Evolutionary conservation across 1,140 invertebrate genomes (phyloP), one percentile per base, ranked within the genome.

Genomic region (Diabrotica undecimpunctata): DNA sequence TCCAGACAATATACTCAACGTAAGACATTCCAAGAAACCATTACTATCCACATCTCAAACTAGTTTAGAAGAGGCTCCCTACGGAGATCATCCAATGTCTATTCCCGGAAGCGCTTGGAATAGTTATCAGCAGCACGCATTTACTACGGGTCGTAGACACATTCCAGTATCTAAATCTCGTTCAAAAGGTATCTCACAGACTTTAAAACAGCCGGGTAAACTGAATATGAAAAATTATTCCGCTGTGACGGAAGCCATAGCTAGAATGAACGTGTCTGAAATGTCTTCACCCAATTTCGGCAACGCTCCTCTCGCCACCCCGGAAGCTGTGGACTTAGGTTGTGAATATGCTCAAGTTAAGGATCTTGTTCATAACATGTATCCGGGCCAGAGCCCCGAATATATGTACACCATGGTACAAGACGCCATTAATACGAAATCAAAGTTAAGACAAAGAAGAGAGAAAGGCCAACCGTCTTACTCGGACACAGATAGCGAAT

Each of bases 211-310:
- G 85, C 92, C 92, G 7, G 93, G 93, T 57, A 95, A 94, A 83
- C 82, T 95, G 71, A 93, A 95, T 77, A 83, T 95, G 81, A 94
- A 93, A 78, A 93, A 93, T 77, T 95, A 90, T 79, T 88, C 91
- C 25, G 86, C 93, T 75, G 91, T 95, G 11, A 93, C 91, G 67
- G 91, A 94, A 77, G 92, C 91, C n/a, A 87, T 90, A 72, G 87
- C 88, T 46, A 82, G 88, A 72, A 89, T 92, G 86, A 90, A 87
- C 72, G 82, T 91, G 66, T 84, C 82, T 53, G 83, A 85, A 59
- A 85, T 85, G 69, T 82, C 84, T 52, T 54, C 79, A 79, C 46
- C 79, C 75, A 76, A 76, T 82, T 81, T 83, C 76, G 84, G 88
- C 55, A 86, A 89, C 79, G 91, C 92, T 58, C 91, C 92, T 57